Base-by-base conservation (phyloP, 2,888 invertebrate species). In the Thumatha senex region DNA sequence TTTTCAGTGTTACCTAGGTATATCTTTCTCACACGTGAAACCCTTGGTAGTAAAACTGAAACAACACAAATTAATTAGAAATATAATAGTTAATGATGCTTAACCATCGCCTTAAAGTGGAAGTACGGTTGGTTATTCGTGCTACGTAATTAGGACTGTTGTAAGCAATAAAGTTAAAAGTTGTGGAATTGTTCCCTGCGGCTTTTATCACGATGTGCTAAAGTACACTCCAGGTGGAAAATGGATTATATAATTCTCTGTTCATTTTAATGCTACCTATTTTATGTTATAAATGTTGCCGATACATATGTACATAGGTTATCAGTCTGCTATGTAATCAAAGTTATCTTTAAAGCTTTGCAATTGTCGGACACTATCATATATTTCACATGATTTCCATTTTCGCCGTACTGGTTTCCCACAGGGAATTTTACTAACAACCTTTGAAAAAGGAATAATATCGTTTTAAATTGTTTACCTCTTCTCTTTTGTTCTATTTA, bases 101-200 rank as follows among this genome's bases (percentile, higher is more conserved):
- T 54, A 63, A 56, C 54, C 42, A 51, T 51, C 38, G 51, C 54
- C 47, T 55, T 54, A 62, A 63, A 67, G 66, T 67, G 60, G 48
- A 63, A 74, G 61, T 63, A 70, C 47, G 61, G 50, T 65, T 51
- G 58, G 54, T 56, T 58, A 65, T 66, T 49, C 67, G 56, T 52
- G 52, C 29, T 56, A 50, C 49, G 70, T 74, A 70, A 74, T 74
- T 72, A 72, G 63, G 62, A 68, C 68, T 70, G 67, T 66, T 70
- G 72, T 72, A 70, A 66, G 72, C 71, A 64, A 74, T 74, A 74
- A 74, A 72, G 64, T 74, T 72, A 55, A 66, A 72, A 76, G 61
- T 74, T 72, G 63, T 52, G 54, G 57, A 75, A 74, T 76, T 58
- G 72, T 67, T 67, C 76, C 70, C 76, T 36, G 51, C 48, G 70